Evolutionary conservation across 1,140 invertebrate species (phyloP).

Genomic region (Drosophila eugracilis): DNA sequence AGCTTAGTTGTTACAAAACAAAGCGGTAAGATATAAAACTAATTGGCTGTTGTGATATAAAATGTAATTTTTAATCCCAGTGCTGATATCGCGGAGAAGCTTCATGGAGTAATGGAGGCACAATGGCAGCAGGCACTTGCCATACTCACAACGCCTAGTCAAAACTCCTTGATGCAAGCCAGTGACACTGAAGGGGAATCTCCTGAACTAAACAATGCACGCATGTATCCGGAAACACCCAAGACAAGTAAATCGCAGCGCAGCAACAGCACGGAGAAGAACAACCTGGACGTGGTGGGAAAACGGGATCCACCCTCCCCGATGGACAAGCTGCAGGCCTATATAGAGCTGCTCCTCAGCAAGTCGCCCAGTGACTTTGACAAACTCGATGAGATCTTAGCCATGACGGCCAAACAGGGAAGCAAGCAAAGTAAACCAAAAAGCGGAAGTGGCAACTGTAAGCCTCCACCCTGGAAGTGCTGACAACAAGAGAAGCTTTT

Average conservation of each 20-base stretch:
- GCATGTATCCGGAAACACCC: conserved; percentile 68
- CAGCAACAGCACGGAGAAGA: conserved; percentile 66
- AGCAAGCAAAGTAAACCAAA: conserved; percentile 33
- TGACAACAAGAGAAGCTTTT: conserved; percentile 33
- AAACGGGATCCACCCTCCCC: conserved; percentile 68
- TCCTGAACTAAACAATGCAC: conserved; percentile 62
- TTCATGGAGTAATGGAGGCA: conserved; percentile 91
- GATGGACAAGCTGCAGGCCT: conserved; percentile 80
- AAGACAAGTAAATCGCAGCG: conserved; percentile 70
- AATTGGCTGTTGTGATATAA: not conserved
- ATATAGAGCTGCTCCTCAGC: conserved; percentile 79
- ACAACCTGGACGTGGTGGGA: conserved; percentile 67
- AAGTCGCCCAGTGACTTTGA: conserved; percentile 83
- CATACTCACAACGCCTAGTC: conserved; percentile 87
- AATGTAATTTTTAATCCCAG: conserved; percentile 11
- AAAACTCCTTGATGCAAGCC: conserved; percentile 27
- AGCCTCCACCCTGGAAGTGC: conserved; percentile 81
- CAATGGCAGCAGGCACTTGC: conserved; percentile 91
- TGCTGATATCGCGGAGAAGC: conserved; percentile 89
- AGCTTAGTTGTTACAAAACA: conserved; percentile 86
- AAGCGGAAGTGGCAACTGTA: conserved; percentile 47
- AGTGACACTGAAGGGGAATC: conserved; percentile 64
- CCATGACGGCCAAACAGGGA: conserved; percentile 36
- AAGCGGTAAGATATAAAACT: conserved; percentile 70
- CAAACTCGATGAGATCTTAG: conserved; percentile 75